A percentile compares a stretch with the other conserved stretches of the same genome.
phyloP scores from a whole-genome alignment of 2,888 invertebrate species.

The Ditylenchus weischeri region DNA sequence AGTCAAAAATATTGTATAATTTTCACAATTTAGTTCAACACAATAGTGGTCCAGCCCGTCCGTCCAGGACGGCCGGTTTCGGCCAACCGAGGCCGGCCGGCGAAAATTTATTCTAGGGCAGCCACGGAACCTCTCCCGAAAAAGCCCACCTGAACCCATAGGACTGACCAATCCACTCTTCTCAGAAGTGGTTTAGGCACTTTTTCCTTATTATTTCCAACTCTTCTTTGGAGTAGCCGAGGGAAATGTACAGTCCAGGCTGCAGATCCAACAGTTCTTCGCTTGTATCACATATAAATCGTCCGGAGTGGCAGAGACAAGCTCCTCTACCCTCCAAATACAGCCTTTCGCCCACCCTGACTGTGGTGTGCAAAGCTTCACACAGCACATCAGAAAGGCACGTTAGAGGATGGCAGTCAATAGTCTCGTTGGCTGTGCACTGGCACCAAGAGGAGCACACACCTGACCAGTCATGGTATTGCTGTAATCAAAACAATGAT shows the following conservation, averaged over 20 bases:
- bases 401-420: conserved; percentile 43
- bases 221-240: conserved; percentile 49
- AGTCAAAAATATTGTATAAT: no score
- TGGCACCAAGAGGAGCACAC: conserved; percentile 55
- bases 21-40: no score
- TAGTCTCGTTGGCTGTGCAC: conserved; percentile 41
- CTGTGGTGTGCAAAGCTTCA: conserved; percentile 43
- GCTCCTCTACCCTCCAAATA: conserved; percentile 53
- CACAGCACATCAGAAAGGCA: conserved; percentile 45
- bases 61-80: no score
- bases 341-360: conserved; percentile 52
- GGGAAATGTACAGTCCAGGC: conserved; percentile 47
- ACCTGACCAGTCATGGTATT: conserved; percentile 47
- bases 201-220: conserved; percentile 39
- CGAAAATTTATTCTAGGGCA: no score
- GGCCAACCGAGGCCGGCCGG: no score
- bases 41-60: no score
- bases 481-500: conserved; percentile 20
- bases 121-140: no score
- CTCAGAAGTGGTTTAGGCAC: conserved; percentile 44
- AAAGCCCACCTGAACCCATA: no score
- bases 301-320: conserved; percentile 48
- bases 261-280: conserved; percentile 42
- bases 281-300: conserved; percentile 51
- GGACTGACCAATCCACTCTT: conserved; percentile 38